A percentile compares a stretch with the other conserved stretches of the same genome.
phyloP scores from a whole-genome alignment of 2,888 invertebrate species.

The Parelbella ahira region DNA sequence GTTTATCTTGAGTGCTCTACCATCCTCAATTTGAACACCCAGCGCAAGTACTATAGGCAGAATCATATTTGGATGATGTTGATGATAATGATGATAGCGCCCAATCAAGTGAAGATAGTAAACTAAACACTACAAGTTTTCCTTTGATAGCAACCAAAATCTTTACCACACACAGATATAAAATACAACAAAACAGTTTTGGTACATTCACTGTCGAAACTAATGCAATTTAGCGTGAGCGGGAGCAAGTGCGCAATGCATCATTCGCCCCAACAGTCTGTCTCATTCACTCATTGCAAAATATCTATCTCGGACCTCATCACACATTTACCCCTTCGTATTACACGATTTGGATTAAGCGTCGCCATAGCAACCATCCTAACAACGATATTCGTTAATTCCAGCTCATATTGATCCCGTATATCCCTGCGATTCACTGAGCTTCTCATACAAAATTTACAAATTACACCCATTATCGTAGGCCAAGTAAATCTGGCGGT shows the following conservation, averaged over 20 bases:
- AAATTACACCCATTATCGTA: slow-evolving; percentile 35
- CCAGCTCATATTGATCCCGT: slow-evolving; percentile 52
- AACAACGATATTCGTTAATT: slow-evolving; percentile 51
- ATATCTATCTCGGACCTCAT: slow-evolving; percentile 34
- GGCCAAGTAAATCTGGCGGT: slow-evolving; percentile 45
- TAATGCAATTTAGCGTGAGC: slow-evolving; percentile 68
- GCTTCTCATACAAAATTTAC: slow-evolving; percentile 32
- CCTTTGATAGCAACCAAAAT: not conserved
- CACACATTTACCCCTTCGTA: slow-evolving; percentile 53
- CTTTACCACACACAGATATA: too few relatives aligned
- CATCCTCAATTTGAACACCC: too few relatives aligned
- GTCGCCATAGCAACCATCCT: slow-evolving; percentile 66
- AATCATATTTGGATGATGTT: too few relatives aligned
- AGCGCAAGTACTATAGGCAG: too few relatives aligned
- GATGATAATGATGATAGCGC: too few relatives aligned
- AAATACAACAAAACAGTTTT: slow-evolving; percentile 4
- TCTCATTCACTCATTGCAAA: slow-evolving; percentile 38
- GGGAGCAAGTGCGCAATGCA: slow-evolving; percentile 58
- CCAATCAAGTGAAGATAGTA: too few relatives aligned
- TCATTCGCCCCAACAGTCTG: slow-evolving; percentile 45
- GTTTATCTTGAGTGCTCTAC: too few relatives aligned
- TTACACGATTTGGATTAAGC: slow-evolving; percentile 54
- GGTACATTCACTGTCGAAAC: slow-evolving; percentile 41
- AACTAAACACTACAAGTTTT: too few relatives aligned
- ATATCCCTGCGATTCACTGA: slow-evolving; percentile 27